phyloP scores from a whole-genome alignment of 2,888 invertebrate species.

The Platycnemis pennipes region DNA sequence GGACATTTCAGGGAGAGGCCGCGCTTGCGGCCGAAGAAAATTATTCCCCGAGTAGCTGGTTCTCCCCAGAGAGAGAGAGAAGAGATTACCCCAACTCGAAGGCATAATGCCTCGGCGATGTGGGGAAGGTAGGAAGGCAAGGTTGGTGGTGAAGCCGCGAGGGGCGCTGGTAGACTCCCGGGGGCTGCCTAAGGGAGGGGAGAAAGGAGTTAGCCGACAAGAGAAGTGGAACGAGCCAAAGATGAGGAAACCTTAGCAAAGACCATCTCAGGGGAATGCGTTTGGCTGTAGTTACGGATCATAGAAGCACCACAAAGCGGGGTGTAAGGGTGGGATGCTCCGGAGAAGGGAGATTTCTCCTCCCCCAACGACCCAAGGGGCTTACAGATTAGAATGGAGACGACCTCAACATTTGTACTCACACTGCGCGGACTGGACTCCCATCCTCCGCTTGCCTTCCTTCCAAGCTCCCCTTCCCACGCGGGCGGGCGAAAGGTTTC shows the following conservation, averaged over 20 bases:
- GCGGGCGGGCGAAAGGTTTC: constrained; percentile 41
- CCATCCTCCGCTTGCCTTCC: neutral
- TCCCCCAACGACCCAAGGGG: neutral
- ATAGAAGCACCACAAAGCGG: constrained; percentile 47
- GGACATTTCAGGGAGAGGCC: neutral
- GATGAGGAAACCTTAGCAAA: constrained; percentile 53
- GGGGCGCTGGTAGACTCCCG: neutral
- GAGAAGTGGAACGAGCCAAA: neutral
- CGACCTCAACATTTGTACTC: constrained; percentile 65
- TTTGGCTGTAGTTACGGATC: constrained; percentile 38
- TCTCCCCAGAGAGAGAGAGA: neutral
- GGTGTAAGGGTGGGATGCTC: too few species aligned
- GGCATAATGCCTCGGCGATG: neutral
- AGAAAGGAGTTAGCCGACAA: neutral
- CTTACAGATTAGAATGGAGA: constrained; percentile 61
- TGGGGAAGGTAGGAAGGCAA: neutral
- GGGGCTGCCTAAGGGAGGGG: neutral
- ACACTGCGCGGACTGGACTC: neutral
- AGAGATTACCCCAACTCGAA: neutral
- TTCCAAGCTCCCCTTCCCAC: neutral
- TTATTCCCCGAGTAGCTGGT: neutral
- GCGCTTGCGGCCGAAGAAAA: neutral
- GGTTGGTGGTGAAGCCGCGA: neutral
- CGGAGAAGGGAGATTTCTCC: neutral
- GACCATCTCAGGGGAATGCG: neutral